phyloP scores from a whole-genome alignment of 2,797 vertebrate species.

The Pseudochromis fuscus region DNA sequence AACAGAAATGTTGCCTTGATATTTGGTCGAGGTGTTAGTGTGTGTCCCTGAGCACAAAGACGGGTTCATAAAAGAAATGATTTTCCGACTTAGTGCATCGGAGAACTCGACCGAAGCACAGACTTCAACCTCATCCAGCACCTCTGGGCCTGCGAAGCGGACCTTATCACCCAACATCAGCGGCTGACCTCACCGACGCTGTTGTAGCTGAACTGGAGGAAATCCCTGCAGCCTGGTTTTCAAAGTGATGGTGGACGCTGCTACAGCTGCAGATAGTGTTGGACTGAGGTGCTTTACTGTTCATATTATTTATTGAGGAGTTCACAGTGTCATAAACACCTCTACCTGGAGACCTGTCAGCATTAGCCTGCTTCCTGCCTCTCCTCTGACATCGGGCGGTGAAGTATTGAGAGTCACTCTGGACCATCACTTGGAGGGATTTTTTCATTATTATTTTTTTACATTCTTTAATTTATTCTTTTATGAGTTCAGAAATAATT shows the following conservation, averaged over 20 bases:
- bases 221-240: slow-evolving; percentile 19
- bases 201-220: slow-evolving; percentile 30
- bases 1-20: neutral
- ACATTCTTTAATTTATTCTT: slow-evolving; percentile 40
- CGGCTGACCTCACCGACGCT: slow-evolving; percentile 23
- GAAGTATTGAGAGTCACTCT: slow-evolving; percentile 22
- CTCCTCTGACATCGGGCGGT: slow-evolving; percentile 31
- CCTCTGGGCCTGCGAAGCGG: slow-evolving; percentile 13
- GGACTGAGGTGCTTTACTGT: slow-evolving; percentile 15
- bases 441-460: neutral
- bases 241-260: slow-evolving; percentile 8
- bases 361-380: slow-evolving; percentile 13
- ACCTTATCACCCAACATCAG: slow-evolving; percentile 20
- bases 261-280: slow-evolving; percentile 32
- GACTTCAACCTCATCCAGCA: neutral
- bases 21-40: neutral
- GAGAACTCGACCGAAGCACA: slow-evolving; percentile 19
- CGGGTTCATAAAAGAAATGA: neutral
- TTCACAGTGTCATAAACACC: slow-evolving; percentile 1
- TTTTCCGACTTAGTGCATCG: slow-evolving; percentile 18
- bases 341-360: neutral
- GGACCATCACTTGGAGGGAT: slow-evolving; percentile 8
- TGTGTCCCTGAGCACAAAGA: neutral
- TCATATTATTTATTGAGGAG: neutral
- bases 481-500: slow-evolving; percentile 38